Conservation (phyloP, 2,888 invertebrate species). For the Euphydryas editha region DNA sequence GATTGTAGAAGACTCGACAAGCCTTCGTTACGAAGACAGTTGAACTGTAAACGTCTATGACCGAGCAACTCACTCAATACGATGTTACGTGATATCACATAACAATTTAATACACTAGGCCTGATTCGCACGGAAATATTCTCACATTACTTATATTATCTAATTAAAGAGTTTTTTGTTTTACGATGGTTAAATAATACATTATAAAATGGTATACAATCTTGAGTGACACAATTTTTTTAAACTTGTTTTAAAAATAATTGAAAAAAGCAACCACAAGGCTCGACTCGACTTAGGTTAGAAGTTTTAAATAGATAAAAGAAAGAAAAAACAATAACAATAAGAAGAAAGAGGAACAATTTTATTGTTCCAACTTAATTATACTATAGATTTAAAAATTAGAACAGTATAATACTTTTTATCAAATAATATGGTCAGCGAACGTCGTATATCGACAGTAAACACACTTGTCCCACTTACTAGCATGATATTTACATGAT, state of each 20-base stretch:
- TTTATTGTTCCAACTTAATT: too few relatives aligned
- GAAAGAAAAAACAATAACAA: not conserved
- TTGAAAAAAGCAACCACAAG: not conserved
- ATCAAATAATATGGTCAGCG: not conserved
- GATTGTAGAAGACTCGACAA: not conserved
- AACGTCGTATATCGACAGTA: not conserved
- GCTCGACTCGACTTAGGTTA: too few relatives aligned
- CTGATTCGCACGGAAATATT: conserved; percentile 33
- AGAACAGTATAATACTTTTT: not conserved
- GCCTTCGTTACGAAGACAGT: not conserved
- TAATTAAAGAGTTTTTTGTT: conserved; percentile 26
- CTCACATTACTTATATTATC: conserved; percentile 39
- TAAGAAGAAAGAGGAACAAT: too few relatives aligned
- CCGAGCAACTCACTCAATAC: not conserved
- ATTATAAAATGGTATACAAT: not conserved
- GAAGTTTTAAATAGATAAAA: too few relatives aligned
- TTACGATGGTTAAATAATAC: conserved; percentile 4
- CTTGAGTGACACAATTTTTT: not conserved
- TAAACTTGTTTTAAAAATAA: not conserved
- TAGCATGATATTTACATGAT: conserved; percentile 2
- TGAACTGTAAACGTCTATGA: not conserved
- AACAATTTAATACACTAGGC: conserved; percentile 27
- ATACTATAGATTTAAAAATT: not conserved
- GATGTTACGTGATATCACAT: conserved; percentile 36
- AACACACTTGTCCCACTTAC: conserved; percentile 10